Evolutionary conservation across 1,140 invertebrate genomes (phyloP), one percentile per base, ranked within the genome.

Genomic region (Camponotus pennsylvanicus): DNA sequence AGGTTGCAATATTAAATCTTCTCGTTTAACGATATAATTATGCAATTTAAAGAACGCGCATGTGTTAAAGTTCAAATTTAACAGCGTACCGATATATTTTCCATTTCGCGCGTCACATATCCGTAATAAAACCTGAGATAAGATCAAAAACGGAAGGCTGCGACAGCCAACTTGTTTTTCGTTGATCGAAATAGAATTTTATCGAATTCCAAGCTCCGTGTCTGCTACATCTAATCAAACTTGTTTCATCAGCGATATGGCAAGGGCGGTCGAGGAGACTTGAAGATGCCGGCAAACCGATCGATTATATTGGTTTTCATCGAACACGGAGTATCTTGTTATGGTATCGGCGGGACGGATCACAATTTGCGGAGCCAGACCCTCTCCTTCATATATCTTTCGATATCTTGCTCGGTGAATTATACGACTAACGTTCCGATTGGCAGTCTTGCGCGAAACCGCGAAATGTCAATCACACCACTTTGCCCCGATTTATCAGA

Each of bases 241-340:
- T 61, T 73, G 52, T 59, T 82, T 82, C 52, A 21, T 32, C 67
- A 55, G 9, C 49, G 77, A 57, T 80, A 61, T 21, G 52, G 27
- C 27, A 32, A 71, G 42, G 18, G 37, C 21, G 21, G 21, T 32
- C 27, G 66, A 15, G 7, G 63, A 59, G 52, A 71, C 37, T 32
- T 59, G 67, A 82, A 67, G 27, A 73, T 52, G 40, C 34, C 3
- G 42, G 15, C 63, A 13, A 15, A 57, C n/a, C 52, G 32, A 82
- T 82, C 52, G 55, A 83, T 82, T 83, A 83, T 67, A 67, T 83
- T 21, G 79, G 69, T 63, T 61, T 61, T 75, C 55, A 75, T 63
- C 69, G 40, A 9, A 61, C 18, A 11, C 40, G 3, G 27, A 57
- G 21, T 83, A 75, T 63, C n/a, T 37, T 64, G 40, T 70, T 70